A percentile compares a stretch with the other conserved stretches of the same genome.
These are phyloP conservation scores for Psophia crepitans DNA, from an alignment of 2,113 vertebrate genomes.

Conservation along the genomic window DNA sequence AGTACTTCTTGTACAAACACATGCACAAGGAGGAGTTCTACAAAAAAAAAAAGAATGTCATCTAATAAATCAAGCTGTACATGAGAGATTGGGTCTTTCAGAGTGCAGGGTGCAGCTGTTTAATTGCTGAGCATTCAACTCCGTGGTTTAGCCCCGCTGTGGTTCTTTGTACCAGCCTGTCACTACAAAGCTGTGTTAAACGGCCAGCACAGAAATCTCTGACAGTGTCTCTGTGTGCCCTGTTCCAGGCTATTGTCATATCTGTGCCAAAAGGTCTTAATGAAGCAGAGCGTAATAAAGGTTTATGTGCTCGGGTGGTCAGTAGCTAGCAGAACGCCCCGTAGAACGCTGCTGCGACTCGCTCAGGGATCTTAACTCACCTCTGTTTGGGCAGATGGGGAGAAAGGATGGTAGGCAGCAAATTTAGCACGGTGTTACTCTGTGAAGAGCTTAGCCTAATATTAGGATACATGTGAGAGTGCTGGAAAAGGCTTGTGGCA, in stretches of 20 bases:
- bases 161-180: neutral
- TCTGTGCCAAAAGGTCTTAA: neutral
- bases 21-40: neutral
- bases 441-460: neutral
- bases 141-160: neutral
- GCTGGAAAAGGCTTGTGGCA: neutral
- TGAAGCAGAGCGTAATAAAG: neutral
- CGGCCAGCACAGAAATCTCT: neutral
- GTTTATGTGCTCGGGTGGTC: neutral
- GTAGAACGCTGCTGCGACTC: neutral
- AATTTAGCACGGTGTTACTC: neutral
- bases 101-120: neutral
- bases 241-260: neutral
- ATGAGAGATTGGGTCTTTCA: neutral
- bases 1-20: neutral
- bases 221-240: neutral
- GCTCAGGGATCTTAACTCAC: neutral
- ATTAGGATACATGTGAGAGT: neutral
- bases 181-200: neutral
- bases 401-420: neutral
- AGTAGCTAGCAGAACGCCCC: neutral
- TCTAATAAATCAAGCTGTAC: neutral
- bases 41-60: neutral
- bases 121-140: neutral
- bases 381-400: neutral